Base-by-base conservation (phyloP, 2,797 vertebrate species). In the Enteromius anoplus region DNA sequence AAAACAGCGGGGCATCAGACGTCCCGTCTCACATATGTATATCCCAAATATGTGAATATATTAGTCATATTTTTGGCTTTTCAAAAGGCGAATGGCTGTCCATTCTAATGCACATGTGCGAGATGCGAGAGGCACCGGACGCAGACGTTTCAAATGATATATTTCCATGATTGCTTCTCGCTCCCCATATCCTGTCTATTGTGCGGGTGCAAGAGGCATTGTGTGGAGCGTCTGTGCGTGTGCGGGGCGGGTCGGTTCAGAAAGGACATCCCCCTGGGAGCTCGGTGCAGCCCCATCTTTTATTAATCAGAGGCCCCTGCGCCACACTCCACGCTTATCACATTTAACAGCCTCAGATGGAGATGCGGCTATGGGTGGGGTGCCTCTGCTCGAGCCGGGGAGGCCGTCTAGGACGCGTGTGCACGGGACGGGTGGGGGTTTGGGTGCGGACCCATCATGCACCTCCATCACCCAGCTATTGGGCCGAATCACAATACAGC, bases 401-500 rank as follows among this genome's bases (percentile, higher is more conserved):
- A 80, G 77, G 51, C 75, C 11, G 51, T 65, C 64, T 78, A 60
- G 66, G 65, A 70, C 34, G 88, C 71, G 87, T 84, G 80, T 85
- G 87, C 88, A 87, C 21, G 71, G 71, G 80, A 85, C 78, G 73
- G 73, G 75, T 51, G 17, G 23, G 82, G 85, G 83, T 86, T 87
- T 86, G 86, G 88, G 88, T 85, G 86, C 78, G 40, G 88, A 91
- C 92, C 94, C 94, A 95, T 94, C 93, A 95, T 91, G 93, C 91
- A 83, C 91, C 91, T 91, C 91, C 89, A 90, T 93, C 93, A 92
- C 92, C 89, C 91, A 92, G 92, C 94, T 94, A 94, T 94, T 91
- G 91, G 92, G 91, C 92, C 91, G 92, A 94, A 94, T 95, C 93
- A 95, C 94, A 95, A 95, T 94, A 95, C 91, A 92, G 92, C 92